Evolutionary conservation across 1,140 invertebrate species (phyloP), one percentile per base, ranked within the genome.

Genomic region (Zaprionus tsacasi): DNA sequence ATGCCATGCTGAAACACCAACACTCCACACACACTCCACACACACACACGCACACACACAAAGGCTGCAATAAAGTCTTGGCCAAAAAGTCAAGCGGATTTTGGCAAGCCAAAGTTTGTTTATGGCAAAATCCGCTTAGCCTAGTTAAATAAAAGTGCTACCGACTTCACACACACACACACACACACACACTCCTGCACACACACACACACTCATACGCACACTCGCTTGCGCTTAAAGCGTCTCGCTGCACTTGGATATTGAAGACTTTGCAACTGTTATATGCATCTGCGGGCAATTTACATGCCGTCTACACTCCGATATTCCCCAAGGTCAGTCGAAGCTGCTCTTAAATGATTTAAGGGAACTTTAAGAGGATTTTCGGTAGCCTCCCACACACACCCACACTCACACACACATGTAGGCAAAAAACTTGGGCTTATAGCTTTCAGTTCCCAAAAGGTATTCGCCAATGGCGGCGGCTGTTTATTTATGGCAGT

Each of bases 141-240:
- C 79, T 88, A 88, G 79, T 87, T 88, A 87, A 87, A 87, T 88
- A 87, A 88, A 87, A 87, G 79, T 77, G 63, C 55, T 59, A 72
- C 72, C 76, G 17, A 72, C 48, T 57, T 27, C 43, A 36, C 79
- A 69, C 48, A 69, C 52, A 70, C 21, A 68, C 64, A 48, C 40
- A 25, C 43, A 56, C 10, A 61, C 21, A 17, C 7, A 57, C 59
- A 59, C 33, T 33, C 15, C 5, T 59, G n/a, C 43, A 56, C 10
- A 61, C 21, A 21, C 52, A 56, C 61, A 60, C 8, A 64, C 25
- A 35, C 55, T 11, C 25, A n/a, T 35, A 38, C 6, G 2, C 7
- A 35, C 6, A 8, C 6, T 35, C 2, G 10, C 7, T 15, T 3
- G 40, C 40, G 40, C 15, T 45, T 45, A 45, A 45, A 45, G n/a